Percentiles rank a stretch among this genome's conserved stretches.
phyloP scores from a whole-genome alignment of 2,797 vertebrate genomes.

The Phrynocephalus guinanensis region DNA sequence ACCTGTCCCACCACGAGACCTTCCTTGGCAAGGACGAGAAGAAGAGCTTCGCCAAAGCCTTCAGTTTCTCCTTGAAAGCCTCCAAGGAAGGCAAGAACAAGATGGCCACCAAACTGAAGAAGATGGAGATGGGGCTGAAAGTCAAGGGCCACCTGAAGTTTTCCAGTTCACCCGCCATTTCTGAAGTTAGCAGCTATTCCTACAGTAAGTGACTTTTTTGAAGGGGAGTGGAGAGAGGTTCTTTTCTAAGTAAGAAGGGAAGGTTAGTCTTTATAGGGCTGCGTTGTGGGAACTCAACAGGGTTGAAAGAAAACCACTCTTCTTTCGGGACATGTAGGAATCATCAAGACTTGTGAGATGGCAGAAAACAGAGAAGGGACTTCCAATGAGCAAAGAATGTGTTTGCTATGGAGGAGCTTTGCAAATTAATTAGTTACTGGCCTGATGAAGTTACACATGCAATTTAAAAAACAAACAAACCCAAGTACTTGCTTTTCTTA shows the following conservation, averaged over 20 bases:
- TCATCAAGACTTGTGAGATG: background rate
- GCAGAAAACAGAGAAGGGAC: background rate
- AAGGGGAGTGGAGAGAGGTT: too few species aligned
- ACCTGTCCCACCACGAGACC: slow-evolving; percentile 73
- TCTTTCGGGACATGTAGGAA: background rate
- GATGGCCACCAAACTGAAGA: slow-evolving; percentile 83
- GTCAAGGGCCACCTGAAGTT: slow-evolving; percentile 89
- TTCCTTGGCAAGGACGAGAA: slow-evolving; percentile 82
- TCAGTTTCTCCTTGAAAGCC: slow-evolving; percentile 79
- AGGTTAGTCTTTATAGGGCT: background rate
- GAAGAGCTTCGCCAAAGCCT: slow-evolving; percentile 82
- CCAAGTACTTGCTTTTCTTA: background rate
- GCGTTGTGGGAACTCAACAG: background rate
- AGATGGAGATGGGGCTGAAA: slow-evolving; percentile 84
- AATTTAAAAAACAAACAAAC: too few species aligned
- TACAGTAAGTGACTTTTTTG: slow-evolving; percentile 89
- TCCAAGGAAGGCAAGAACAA: slow-evolving; percentile 90
- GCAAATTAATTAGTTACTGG: background rate
- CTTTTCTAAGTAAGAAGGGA: background rate
- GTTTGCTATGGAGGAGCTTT: background rate
- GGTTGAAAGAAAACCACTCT: too few species aligned
- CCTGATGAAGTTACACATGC: background rate
- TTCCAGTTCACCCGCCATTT: slow-evolving; percentile 87
- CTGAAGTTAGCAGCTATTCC: slow-evolving; percentile 96
- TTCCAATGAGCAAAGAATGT: background rate